Evolutionary conservation across 92 coral and sea anemone species (phyloP).

Genomic region (Bergia puertoricense): DNA sequence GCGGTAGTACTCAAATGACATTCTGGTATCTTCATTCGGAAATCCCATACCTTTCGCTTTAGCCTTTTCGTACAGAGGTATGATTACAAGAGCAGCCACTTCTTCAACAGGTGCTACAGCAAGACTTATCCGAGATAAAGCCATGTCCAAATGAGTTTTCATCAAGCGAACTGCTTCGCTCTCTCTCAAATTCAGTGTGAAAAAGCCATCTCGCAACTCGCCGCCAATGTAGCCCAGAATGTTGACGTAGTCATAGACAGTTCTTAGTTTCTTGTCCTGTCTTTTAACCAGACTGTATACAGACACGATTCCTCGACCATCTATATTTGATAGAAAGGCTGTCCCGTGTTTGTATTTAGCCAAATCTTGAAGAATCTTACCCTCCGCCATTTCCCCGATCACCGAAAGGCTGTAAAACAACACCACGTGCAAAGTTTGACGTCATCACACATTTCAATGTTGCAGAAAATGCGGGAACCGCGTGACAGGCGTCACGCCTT

Average conservation of each 20-base stretch:
- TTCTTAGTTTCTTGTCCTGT: constrained; percentile 21
- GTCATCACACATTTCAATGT: neutral
- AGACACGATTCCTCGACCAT: constrained; percentile 50
- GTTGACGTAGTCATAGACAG: constrained; percentile 37
- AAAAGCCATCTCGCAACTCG: constrained; percentile 53
- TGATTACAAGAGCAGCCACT: constrained; percentile 60
- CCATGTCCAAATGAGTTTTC: constrained; percentile 42
- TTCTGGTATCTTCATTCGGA: constrained; percentile 39
- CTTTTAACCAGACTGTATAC: constrained; percentile 42
- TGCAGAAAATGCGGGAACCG: neutral
- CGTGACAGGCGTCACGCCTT: too few relatives aligned
- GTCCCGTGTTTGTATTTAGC: constrained; percentile 45
- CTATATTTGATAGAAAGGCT: constrained; percentile 55
- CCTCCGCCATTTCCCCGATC: neutral
- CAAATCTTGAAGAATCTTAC: constrained; percentile 17
- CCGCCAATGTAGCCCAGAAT: constrained; percentile 54
- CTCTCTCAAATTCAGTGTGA: constrained; percentile 37
- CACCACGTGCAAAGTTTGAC: neutral
- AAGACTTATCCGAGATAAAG: constrained; percentile 42
- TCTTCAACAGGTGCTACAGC: constrained; percentile 60
- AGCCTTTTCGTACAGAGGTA: constrained; percentile 54
- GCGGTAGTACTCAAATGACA: constrained; percentile 45
- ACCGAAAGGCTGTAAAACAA: neutral
- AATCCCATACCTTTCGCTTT: constrained; percentile 46
- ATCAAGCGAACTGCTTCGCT: constrained; percentile 52